Conservation (phyloP, 2,888 invertebrate species). For the Andrena marginata region DNA sequence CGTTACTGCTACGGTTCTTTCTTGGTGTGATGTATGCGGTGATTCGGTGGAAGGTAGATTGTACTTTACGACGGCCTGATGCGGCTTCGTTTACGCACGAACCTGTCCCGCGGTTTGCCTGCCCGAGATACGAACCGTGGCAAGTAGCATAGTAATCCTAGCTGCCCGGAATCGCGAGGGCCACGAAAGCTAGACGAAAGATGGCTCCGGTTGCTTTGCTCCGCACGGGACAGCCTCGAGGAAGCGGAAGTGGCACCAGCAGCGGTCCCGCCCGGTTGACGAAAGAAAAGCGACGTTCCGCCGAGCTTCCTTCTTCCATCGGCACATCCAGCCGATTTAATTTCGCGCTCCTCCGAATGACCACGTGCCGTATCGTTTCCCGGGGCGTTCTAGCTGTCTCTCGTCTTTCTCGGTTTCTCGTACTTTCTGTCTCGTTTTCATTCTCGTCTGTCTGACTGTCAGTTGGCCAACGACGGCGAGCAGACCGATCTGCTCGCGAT, state of each 20-base stretch:
- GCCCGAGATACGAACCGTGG: neutral
- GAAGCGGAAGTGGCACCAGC: constrained; percentile 72
- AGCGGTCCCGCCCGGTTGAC: constrained; percentile 84
- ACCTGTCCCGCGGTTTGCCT: constrained; percentile 60
- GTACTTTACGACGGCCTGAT: constrained; percentile 62
- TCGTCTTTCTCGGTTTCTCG: neutral
- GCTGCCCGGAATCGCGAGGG: neutral
- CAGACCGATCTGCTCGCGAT: constrained; percentile 16
- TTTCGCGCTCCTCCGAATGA: constrained; percentile 46
- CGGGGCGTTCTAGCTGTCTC: constrained; percentile 6
- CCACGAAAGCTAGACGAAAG: neutral
- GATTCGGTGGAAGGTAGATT: constrained; percentile 64
- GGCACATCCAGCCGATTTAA: constrained; percentile 47
- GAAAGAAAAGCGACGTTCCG: constrained; percentile 84
- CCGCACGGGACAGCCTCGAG: constrained; percentile 72
- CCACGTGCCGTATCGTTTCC: constrained; percentile 30
- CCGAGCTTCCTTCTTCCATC: constrained; percentile 77
- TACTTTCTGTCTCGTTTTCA: too few species aligned
- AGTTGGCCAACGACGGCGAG: constrained; percentile 18
- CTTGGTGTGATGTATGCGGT: constrained; percentile 67
- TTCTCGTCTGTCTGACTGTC: neutral
- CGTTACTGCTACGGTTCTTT: constrained; percentile 51
- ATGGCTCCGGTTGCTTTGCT: neutral
- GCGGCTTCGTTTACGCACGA: constrained; percentile 68
- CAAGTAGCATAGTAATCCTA: neutral